Evolutionary conservation across 2,797 vertebrate genomes (phyloP), one percentile per base, ranked within the genome.

Genomic region (Sphenopsis melanotis): DNA sequence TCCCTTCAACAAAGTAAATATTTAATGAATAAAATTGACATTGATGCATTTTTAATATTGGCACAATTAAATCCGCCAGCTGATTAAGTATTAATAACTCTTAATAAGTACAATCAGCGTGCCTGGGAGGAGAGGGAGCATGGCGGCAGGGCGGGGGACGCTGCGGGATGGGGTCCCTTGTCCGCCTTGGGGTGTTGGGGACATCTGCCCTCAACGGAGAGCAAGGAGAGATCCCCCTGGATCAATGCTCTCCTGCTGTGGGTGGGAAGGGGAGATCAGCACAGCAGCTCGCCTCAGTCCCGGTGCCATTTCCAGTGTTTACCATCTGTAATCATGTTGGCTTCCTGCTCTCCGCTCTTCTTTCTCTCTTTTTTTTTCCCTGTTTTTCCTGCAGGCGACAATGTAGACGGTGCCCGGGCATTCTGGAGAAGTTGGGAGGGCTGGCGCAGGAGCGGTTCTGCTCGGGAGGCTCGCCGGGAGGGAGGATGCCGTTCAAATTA

Each of bases 11-110:
- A 95, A 95, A 89, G 95, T 97, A 97, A 97, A 97, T 97, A 97
- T 97, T 97, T 97, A 97, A 96, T 96, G 97, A 95, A 96, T 74
- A 92, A 96, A 97, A 97, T 97, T 97, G 97, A 97, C 97, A 96
- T 96, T 91, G 95, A 97, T 97, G 96, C 96, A 97, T 97, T 97
- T 97, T 97, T 97, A 97, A 97, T 97, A 97, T 92, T 96, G 97
- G 97, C 96, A 97, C 97, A 97, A 97, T 97, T 97, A 97, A 96
- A 96, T 94, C 94, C 21, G 29, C 95, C 88, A 96, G 94, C 94
- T 96, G 97, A 97, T 96, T 97, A 97, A 97, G 96, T 96, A 97
- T 97, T 97, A 96, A 96, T 97, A 96, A 95, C 95, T 96, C 95
- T 94, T 96, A 97, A 97, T 96, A 96, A 97, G 96, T 95, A 96